Evolutionary conservation across 2,888 invertebrate species (phyloP).

Genomic region (Lydus trimaculatus): DNA sequence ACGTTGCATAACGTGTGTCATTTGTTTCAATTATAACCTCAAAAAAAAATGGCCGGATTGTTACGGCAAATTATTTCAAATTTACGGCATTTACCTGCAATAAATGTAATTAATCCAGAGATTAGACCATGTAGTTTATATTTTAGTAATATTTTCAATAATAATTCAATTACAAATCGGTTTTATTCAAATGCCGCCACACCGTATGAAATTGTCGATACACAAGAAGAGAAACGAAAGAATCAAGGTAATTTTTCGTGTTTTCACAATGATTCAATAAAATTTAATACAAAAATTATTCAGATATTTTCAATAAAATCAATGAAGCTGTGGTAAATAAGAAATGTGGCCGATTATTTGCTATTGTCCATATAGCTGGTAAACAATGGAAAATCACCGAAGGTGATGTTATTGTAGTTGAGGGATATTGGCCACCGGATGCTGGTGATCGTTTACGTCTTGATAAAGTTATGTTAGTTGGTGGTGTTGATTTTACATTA

Average conservation of each 20-base stretch:
- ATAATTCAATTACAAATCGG: neutral
- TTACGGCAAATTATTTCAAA: conserved; percentile 33
- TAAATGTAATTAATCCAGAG: conserved; percentile 7
- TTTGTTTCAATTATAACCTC: conserved; percentile 22
- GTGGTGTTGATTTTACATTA: conserved; percentile 80
- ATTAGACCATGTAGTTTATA: neutral
- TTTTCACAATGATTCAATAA: neutral
- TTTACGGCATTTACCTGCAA: conserved; percentile 16
- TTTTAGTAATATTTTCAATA: neutral
- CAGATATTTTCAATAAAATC: conserved; percentile 69
- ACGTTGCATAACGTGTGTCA: neutral
- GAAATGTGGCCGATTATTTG: conserved; percentile 73
- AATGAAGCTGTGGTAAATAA: conserved; percentile 68
- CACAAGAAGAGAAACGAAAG: conserved; percentile 42
- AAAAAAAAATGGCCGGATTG: conserved; percentile 38
- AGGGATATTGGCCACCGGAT: conserved; percentile 85
- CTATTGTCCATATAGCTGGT: conserved; percentile 80
- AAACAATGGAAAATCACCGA: conserved; percentile 86
- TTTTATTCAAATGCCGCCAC: conserved; percentile 35
- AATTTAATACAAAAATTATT: neutral
- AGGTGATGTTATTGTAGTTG: conserved; percentile 83
- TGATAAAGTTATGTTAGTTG: conserved; percentile 82
- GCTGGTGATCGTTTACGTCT: conserved; percentile 80
- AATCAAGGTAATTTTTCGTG: conserved; percentile 40
- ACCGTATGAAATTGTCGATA: conserved; percentile 53